Base-by-base conservation (phyloP, 2,888 invertebrate species). In the Phymatocera aterrima region DNA sequence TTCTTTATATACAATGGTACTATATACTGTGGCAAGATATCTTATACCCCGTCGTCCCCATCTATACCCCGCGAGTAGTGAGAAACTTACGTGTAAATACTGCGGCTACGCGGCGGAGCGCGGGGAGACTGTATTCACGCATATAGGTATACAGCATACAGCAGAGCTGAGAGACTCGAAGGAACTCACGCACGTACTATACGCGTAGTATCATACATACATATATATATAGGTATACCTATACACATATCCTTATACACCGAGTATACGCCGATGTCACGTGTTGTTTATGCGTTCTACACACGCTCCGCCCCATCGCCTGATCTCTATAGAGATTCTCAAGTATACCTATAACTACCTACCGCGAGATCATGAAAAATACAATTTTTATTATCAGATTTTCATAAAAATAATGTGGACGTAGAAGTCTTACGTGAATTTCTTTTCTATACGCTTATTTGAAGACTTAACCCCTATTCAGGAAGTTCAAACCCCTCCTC, bases 211-310 rank as follows among this genome's bases (percentile, higher is more conserved):
- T 18, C n/a, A n/a, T 18, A 34, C 31, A 51, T 15, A 43, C 28
- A 28, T 31, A 8, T 34, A 70, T 48, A 48, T 54, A 54, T n/a
- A 6, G 46, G 31, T 70, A 10, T 21, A 2, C 28, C 3, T 46
- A 28, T 48, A 15, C 28, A 28, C n/a, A n/a, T 31, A 48, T 12
- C 37, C 43, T 48, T 24, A 15, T 31, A 72, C n/a, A 24, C 12
- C 18, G 51, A 48, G 72, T 31, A 18, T 28, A 43, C 43, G 28
- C 24, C 46, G 65, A 74, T 78, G 78, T 78, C 78, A 78, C 78
- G 78, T 78, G 78, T 78, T 78, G 78, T 78, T 78, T 78, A 78
- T 78, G 78, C 78, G 78, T 78, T 78, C 78, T 78, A 78, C 78
- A 48, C 57, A 78, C 78, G 78, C 78, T 70, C 68, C 78, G 78